Evolutionary conservation across 2,888 invertebrate genomes (phyloP).

Genomic region (Lapara coniferarum): DNA sequence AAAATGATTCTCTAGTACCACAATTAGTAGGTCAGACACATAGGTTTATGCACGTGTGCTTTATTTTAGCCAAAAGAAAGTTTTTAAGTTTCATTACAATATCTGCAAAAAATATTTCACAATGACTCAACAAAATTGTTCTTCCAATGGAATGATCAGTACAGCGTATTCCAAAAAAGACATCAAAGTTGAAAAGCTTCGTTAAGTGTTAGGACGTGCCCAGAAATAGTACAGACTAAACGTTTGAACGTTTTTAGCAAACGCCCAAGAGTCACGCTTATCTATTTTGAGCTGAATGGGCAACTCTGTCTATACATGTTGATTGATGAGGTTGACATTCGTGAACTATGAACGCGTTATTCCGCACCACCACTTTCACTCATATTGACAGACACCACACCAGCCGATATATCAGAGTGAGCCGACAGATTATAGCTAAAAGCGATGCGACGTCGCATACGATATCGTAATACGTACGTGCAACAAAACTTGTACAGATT

Average conservation of each 20-base stretch:
- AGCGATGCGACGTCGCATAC: constrained; percentile 47
- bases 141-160: not conserved
- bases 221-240: constrained; percentile 10
- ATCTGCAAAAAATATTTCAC: not conserved
- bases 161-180: not conserved
- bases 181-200: not conserved
- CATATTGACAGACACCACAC: constrained; percentile 56
- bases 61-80: too few species aligned
- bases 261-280: not conserved
- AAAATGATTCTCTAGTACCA: too few species aligned
- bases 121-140: not conserved
- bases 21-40: too few species aligned
- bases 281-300: constrained; percentile 21
- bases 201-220: not conserved
- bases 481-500: constrained; percentile 51
- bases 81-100: too few species aligned
- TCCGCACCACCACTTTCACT: constrained; percentile 66
- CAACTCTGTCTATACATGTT: constrained; percentile 29
- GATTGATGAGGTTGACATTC: constrained; percentile 40
- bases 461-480: constrained; percentile 36
- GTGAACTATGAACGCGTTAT: constrained; percentile 59
- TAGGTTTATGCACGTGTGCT: too few species aligned
- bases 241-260: constrained; percentile 16
- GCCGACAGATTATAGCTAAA: constrained; percentile 59
- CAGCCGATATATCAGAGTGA: constrained; percentile 59